Conservation (phyloP, 1,140 invertebrate species). For the Drosophila murphyi region DNA sequence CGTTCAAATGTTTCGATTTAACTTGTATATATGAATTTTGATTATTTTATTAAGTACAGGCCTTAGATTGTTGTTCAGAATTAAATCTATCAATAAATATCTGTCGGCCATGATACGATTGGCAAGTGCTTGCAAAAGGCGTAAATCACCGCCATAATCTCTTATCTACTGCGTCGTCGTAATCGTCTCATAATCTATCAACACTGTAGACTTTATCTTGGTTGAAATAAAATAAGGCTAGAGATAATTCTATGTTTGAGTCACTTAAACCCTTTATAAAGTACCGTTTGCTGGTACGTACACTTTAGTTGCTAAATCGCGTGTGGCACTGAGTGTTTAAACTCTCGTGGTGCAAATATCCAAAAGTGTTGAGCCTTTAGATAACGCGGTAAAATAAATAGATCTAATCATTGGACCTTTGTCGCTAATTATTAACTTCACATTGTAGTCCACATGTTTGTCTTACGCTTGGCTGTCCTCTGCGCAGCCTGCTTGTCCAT, state of each 20-base stretch:
- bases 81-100: constrained; percentile 29
- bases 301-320: constrained; percentile 56
- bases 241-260: constrained; percentile 64
- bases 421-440: background rate
- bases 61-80: constrained; percentile 6
- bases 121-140: constrained; percentile 30
- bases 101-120: constrained; percentile 40
- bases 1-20: background rate
- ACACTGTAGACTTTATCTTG: constrained; percentile 58
- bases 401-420: background rate
- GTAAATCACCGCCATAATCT: constrained; percentile 60
- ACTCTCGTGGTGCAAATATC: background rate
- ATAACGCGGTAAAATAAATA: constrained; percentile 39
- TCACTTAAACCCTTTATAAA: constrained; percentile 54
- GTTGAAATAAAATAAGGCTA: constrained; percentile 66
- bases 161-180: constrained; percentile 49
- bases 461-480: constrained; percentile 50
- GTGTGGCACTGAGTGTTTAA: constrained; percentile 9
- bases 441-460: constrained; percentile 37
- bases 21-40: background rate
- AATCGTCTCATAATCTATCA: constrained; percentile 64
- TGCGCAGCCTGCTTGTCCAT: constrained; percentile 54
- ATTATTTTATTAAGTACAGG: background rate
- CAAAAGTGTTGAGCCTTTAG: constrained; percentile 23
- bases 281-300: constrained; percentile 3